Conservation (phyloP, 2,113 vertebrate species). For the Rhagologus leucostigma region DNA sequence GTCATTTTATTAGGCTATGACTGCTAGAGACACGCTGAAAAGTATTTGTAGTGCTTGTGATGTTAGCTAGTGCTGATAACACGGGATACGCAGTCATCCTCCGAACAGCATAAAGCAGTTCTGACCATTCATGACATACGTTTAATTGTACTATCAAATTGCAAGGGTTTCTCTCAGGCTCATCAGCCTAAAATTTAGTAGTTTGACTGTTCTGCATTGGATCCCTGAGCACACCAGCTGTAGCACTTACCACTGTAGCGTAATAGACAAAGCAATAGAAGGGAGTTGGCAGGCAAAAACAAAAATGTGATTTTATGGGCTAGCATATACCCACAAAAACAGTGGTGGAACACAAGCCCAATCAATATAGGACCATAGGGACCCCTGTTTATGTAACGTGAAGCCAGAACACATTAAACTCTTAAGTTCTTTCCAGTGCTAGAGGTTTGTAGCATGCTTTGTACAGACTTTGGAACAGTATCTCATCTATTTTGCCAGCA, state of each 20-base stretch:
- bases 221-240: constrained; percentile 26
- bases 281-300: constrained; percentile 54
- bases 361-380: constrained; percentile 60
- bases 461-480: constrained; percentile 47
- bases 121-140: background rate
- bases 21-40: background rate
- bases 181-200: background rate
- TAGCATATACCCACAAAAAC: constrained; percentile 65
- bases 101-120: background rate
- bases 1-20: background rate
- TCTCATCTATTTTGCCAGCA: constrained; percentile 41
- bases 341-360: constrained; percentile 62
- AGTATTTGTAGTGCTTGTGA: background rate
- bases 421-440: constrained; percentile 63
- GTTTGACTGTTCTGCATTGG: background rate
- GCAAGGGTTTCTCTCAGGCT: background rate
- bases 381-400: constrained; percentile 66
- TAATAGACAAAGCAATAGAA: constrained; percentile 44
- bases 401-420: constrained; percentile 66
- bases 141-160: background rate
- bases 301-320: constrained; percentile 60
- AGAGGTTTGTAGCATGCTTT: constrained; percentile 58
- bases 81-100: background rate
- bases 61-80: background rate
- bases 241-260: constrained; percentile 5